Evolutionary conservation across 2,888 invertebrate genomes (phyloP).

Genomic region (Calameuta pallipes): DNA sequence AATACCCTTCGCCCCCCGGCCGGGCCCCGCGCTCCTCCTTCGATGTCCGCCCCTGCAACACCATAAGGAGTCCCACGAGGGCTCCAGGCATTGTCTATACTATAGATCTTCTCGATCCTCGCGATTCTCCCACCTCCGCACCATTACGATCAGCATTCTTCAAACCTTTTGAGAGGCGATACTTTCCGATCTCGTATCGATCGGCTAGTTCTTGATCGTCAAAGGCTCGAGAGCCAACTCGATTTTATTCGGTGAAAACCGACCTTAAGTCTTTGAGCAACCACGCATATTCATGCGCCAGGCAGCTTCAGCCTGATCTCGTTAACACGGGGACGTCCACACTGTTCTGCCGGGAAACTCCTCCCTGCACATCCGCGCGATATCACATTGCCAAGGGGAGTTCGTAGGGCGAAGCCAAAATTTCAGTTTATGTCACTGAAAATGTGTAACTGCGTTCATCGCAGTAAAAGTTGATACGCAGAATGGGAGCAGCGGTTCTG

Average conservation of each 20-base stretch:
- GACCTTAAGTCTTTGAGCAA: background rate
- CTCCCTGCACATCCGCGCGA: background rate
- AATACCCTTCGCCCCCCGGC: slow-evolving; percentile 5
- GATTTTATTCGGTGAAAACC: background rate
- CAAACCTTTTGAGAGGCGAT: background rate
- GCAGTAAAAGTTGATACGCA: background rate
- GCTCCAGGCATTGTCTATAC: background rate
- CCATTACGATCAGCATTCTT: background rate
- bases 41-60: slow-evolving; percentile 3
- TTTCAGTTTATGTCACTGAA: background rate
- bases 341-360: background rate
- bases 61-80: background rate
- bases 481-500: background rate
- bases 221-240: background rate
- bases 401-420: background rate
- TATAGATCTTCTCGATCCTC: background rate
- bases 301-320: background rate
- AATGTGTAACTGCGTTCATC: background rate
- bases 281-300: background rate
- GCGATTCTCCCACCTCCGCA: slow-evolving; percentile 1
- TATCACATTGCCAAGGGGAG: background rate
- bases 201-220: background rate
- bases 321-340: background rate
- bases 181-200: background rate
- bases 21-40: background rate